A percentile compares a stretch with the other conserved stretches of the same genome.
Evolutionary conservation across 2,888 invertebrate species (phyloP).

Genomic region (Hoplodrina ambigua): DNA sequence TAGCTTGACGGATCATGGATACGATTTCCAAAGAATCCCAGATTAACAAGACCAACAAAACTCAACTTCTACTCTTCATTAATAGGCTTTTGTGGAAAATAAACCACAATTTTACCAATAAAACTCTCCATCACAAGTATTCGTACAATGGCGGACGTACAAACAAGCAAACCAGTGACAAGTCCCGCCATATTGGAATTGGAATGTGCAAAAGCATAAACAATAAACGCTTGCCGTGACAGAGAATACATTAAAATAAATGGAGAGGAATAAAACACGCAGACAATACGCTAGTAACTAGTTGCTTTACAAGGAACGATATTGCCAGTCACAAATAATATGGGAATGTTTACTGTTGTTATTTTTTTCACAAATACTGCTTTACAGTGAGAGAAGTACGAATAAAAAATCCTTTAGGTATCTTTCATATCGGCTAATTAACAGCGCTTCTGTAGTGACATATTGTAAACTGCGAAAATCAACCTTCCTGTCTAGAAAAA

Average conservation of each 20-base stretch:
- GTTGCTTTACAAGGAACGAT: conserved; percentile 53
- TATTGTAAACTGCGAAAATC: too few relatives aligned
- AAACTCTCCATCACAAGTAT: background rate
- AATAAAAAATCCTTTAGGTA: background rate
- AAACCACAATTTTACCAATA: too few relatives aligned
- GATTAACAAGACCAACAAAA: conserved; percentile 2
- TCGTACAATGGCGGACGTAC: conserved; percentile 22
- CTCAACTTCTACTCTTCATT: too few relatives aligned
- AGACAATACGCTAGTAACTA: conserved; percentile 34
- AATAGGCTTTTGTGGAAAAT: too few relatives aligned
- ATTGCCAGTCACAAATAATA: conserved; percentile 45
- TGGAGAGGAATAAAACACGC: conserved; percentile 53
- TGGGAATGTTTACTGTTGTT: conserved; percentile 24
- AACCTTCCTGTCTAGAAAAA: too few relatives aligned
- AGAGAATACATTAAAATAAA: conserved; percentile 73
- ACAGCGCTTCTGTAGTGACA: too few relatives aligned
- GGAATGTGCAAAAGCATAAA: conserved; percentile 70
- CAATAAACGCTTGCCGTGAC: conserved; percentile 72
- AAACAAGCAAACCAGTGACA: conserved; percentile 25
- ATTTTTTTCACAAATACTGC: conserved; percentile 2
- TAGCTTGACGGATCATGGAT: background rate
- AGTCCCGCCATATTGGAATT: conserved; percentile 67
- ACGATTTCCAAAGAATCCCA: background rate
- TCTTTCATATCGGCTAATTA: too few relatives aligned
- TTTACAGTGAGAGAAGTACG: background rate